phyloP scores from a whole-genome alignment of 2,113 vertebrate species.

The Sporophila hypoxantha region DNA sequence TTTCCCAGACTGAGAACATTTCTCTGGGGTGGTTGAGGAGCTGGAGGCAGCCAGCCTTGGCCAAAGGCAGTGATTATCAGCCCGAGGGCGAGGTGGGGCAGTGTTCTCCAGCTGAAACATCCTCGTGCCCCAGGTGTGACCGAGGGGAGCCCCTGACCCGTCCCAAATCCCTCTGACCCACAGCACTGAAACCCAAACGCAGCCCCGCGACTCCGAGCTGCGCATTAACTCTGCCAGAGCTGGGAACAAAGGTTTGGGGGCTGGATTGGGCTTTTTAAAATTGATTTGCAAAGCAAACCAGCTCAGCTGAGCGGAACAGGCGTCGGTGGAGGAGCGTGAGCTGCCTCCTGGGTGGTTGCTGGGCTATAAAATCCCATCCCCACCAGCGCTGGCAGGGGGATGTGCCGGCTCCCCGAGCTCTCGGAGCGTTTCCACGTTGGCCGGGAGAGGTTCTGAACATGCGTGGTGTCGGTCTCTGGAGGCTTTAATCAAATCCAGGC shows the following conservation, averaged over 20 bases:
- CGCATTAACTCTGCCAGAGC: background rate
- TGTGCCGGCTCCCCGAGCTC: background rate
- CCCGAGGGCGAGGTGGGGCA: background rate
- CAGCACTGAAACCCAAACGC: background rate
- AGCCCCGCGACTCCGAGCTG: background rate
- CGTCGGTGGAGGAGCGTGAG: background rate
- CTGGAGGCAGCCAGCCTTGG: background rate
- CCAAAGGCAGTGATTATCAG: background rate
- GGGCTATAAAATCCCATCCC: slow-evolving; percentile 15
- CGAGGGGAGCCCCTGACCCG: background rate
- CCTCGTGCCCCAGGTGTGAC: background rate
- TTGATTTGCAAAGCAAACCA: background rate
- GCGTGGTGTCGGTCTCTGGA: slow-evolving; percentile 17
- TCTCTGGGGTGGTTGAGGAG: background rate
- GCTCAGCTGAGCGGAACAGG: background rate
- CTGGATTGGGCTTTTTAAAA: background rate
- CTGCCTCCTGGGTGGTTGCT: background rate
- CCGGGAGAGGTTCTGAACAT: slow-evolving; percentile 23
- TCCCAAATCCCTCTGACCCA: slow-evolving; percentile 13
- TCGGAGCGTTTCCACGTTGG: background rate
- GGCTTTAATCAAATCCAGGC: slow-evolving; percentile 48
- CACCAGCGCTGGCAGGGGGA: background rate
- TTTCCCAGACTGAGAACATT: background rate
- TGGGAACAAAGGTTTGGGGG: slow-evolving; percentile 23
- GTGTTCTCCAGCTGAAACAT: background rate